Evolutionary conservation across 1,140 invertebrate genomes (phyloP), one percentile per base, ranked within the genome.

Genomic region (Euwallacea similis): DNA sequence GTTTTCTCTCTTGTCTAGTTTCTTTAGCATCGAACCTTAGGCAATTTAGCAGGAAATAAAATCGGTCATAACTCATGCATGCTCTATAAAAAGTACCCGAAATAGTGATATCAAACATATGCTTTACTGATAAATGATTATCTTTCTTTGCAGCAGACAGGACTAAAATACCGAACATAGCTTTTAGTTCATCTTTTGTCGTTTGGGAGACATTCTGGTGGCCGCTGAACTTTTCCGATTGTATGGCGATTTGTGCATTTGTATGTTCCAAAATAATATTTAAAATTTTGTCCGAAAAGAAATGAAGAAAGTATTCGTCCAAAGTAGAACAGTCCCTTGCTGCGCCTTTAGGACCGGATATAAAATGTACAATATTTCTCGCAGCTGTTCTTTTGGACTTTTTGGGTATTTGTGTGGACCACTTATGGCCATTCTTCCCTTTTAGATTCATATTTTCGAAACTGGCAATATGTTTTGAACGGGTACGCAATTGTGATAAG

Each of bases 41-140:
- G 71, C 76, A 79, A 47, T 72, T 66, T 44, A 79, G 56, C n/a
- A 83, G 54, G 75, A 82, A 82, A 62, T 75, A 61, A 71, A 82
- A 83, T 62, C 82, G 65, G 42, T 74, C 71, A 43, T 64, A 16
- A 42, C 66, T 75, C 80, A 82, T 82, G n/a, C 63, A 74, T 43
- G 76, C 69, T 56, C 66, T 54, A 72, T 76, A 81, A 43, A 62
- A 63, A 46, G 21, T 11, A n/a, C 77, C 77, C 55, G 71, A 76
- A 33, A 72, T 54, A 54, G 68, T 58, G 16, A 47, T 15, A 42
- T 77, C 66, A 71, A 77, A 79, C 63, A 78, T 73, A 56, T 73
- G 55, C 53, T 73, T 74, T 10, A 60, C 63, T 60, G 50, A 60
- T n/a, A 80, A 65, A 72, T 79, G 75, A 56, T 77, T 77, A 66